Percentiles rank a stretch among this genome's conserved stretches.
These are phyloP conservation scores for Parnassius orleans DNA, from an alignment of 2,888 invertebrate genomes.

Conservation along the genomic window DNA sequence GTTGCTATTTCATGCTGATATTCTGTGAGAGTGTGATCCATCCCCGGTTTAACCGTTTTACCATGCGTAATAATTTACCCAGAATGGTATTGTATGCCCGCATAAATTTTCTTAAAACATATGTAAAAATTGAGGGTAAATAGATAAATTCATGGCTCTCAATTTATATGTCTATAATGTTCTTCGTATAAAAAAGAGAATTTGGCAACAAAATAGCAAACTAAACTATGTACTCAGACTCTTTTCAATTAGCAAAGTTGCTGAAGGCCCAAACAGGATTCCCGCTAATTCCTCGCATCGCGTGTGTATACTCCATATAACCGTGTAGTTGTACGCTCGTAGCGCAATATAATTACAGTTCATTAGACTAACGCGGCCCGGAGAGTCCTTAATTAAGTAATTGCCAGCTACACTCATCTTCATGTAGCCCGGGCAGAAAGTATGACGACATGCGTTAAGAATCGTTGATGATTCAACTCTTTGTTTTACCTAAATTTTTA, in stretches of 20 bases:
- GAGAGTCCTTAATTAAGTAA: conserved; percentile 65
- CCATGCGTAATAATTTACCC: too few relatives aligned
- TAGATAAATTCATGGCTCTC: too few relatives aligned
- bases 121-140: too few relatives aligned
- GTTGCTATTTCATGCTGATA: too few relatives aligned
- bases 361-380: conserved; percentile 54
- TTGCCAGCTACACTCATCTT: conserved; percentile 39
- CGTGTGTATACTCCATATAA: conserved; percentile 15
- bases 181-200: too few relatives aligned
- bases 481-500: neutral
- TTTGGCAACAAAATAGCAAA: neutral
- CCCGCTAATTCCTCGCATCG: conserved; percentile 17
- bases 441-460: conserved; percentile 24
- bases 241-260: conserved; percentile 23
- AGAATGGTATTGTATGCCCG: too few relatives aligned
- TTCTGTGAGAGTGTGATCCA: too few relatives aligned
- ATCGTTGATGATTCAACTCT: conserved; percentile 23
- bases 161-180: too few relatives aligned
- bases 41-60: too few relatives aligned
- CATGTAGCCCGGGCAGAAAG: conserved; percentile 32
- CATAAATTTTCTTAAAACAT: too few relatives aligned
- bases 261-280: conserved; percentile 17
- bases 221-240: conserved; percentile 3
- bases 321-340: conserved; percentile 9
- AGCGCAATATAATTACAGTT: conserved; percentile 69